Conservation (phyloP, 2,113 vertebrate genomes). For the Peucedramus taeniatus region DNA sequence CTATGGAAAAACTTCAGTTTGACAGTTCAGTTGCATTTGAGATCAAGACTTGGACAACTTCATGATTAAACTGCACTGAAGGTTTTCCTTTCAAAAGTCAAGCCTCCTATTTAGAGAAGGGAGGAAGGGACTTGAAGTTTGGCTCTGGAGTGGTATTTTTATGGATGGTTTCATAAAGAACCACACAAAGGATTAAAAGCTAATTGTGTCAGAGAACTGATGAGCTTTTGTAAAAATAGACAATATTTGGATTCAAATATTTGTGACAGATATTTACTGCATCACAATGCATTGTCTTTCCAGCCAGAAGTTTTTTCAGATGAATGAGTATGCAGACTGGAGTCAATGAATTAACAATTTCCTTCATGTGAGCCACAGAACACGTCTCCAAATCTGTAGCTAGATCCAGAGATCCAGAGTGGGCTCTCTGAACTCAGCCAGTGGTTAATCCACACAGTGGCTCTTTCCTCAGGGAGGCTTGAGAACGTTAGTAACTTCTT, state of each 20-base stretch:
- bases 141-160: background rate
- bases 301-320: background rate
- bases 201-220: background rate
- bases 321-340: background rate
- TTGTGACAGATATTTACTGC: constrained; percentile 16
- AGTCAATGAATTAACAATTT: constrained; percentile 2
- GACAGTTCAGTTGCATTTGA: background rate
- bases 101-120: background rate
- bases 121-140: constrained; percentile 13
- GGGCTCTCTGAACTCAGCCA: background rate
- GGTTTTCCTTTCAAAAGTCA: background rate
- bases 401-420: background rate
- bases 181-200: background rate
- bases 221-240: constrained; percentile 51
- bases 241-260: constrained; percentile 34
- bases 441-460: background rate
- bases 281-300: constrained; percentile 20
- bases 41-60: background rate
- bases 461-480: background rate
- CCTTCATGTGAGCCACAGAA: background rate
- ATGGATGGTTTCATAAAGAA: background rate
- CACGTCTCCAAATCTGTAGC: background rate
- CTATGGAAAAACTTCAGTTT: background rate
- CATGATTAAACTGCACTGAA: background rate
- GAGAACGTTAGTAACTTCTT: background rate